phyloP scores from a whole-genome alignment of 2,888 invertebrate species.

The Macropis europaea region DNA sequence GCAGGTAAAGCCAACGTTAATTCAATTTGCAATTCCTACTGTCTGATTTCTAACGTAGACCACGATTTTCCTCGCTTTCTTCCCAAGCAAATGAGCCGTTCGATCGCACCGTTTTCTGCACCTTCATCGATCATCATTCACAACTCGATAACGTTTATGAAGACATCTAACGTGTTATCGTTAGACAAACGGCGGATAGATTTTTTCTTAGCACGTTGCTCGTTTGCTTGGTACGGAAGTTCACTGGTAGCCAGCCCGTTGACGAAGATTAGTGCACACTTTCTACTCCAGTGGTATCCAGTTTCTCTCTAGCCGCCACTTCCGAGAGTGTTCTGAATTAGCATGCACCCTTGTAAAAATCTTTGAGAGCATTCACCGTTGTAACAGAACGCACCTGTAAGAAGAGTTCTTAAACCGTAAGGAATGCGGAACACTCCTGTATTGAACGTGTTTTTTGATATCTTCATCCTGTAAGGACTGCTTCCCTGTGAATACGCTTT shows the following conservation, averaged over 20 bases:
- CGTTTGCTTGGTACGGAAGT: slow-evolving; percentile 31
- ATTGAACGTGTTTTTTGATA: slow-evolving; percentile 51
- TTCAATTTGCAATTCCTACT: background rate
- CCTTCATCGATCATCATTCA: background rate
- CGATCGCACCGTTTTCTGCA: background rate
- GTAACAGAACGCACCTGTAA: slow-evolving; percentile 51
- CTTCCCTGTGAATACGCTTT: slow-evolving; percentile 61
- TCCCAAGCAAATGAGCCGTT: slow-evolving; percentile 41
- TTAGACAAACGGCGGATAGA: background rate
- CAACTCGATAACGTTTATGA: too few species aligned
- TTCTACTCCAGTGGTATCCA: slow-evolving; percentile 43
- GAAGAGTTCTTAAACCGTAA: slow-evolving; percentile 37
- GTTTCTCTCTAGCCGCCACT: slow-evolving; percentile 50
- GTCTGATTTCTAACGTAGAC: slow-evolving; percentile 47
- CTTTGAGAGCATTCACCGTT: slow-evolving; percentile 31
- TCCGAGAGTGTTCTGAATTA: slow-evolving; percentile 38
- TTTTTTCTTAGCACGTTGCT: background rate
- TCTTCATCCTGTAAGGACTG: slow-evolving; percentile 42
- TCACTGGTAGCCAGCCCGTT: slow-evolving; percentile 40
- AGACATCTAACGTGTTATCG: too few species aligned
- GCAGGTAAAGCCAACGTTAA: slow-evolving; percentile 75
- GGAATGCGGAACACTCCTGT: slow-evolving; percentile 51
- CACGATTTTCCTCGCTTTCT: slow-evolving; percentile 18
- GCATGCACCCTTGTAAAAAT: slow-evolving; percentile 55
- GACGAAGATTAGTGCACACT: slow-evolving; percentile 56